These are phyloP conservation scores for Sialia sialis DNA, from an alignment of 2,113 vertebrate species.

Conservation along the genomic window DNA sequence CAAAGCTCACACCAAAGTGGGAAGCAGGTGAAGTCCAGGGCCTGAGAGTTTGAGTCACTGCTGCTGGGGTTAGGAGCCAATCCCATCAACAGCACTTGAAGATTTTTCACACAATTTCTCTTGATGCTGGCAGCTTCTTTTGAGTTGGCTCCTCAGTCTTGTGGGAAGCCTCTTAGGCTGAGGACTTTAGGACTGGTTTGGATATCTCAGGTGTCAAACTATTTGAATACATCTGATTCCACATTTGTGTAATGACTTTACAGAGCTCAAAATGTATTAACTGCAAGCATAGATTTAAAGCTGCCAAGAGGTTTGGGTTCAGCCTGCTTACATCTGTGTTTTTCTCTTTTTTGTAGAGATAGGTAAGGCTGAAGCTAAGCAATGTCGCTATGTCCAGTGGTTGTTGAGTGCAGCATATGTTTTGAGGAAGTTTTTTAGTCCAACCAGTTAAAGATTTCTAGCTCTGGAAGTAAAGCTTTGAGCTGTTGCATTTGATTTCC, in stretches of 20 bases:
- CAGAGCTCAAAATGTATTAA: background rate
- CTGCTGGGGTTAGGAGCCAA: accelerated
- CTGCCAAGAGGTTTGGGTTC: background rate
- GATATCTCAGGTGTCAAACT: background rate
- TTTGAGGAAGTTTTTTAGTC: background rate
- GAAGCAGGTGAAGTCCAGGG: background rate
- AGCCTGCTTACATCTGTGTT: background rate
- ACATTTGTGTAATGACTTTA: background rate
- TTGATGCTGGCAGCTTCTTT: background rate
- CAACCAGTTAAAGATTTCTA: background rate
- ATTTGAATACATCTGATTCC: background rate
- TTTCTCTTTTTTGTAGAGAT: background rate
- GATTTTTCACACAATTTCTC: background rate
- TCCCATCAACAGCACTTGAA: background rate
- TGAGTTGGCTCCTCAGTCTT: background rate
- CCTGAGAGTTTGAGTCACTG: background rate
- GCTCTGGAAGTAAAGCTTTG: background rate
- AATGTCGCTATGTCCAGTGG: background rate
- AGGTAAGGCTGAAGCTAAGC: background rate
- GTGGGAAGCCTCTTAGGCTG: accelerated
- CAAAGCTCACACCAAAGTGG: background rate
- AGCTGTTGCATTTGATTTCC: background rate
- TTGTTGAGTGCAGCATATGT: background rate
- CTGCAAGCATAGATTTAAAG: background rate
- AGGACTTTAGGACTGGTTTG: background rate